These are phyloP conservation scores for Furcifer pardalis DNA, from an alignment of 2,797 vertebrate species.

Conservation along the genomic window DNA sequence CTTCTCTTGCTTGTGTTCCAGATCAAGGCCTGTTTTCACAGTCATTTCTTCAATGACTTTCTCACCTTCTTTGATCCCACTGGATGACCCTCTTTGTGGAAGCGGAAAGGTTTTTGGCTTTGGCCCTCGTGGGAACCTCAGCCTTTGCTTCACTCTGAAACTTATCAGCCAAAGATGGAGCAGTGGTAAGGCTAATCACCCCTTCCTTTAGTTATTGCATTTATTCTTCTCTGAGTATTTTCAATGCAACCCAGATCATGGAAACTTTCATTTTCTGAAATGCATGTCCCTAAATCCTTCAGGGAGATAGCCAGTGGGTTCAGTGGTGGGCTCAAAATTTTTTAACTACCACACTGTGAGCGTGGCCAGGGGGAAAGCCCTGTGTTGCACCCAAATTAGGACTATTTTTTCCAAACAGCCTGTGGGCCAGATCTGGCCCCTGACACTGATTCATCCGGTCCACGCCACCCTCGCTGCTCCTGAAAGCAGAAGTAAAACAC, in stretches of 20 bases:
- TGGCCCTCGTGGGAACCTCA: background rate
- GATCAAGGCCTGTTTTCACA: conserved; percentile 28
- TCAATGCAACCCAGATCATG: background rate
- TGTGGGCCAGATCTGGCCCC: too few species aligned
- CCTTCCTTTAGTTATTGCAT: background rate
- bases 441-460: too few species aligned
- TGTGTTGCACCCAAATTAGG: too few species aligned
- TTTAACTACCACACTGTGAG: too few species aligned
- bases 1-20: background rate
- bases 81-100: conserved; percentile 24
- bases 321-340: too few species aligned
- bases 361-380: too few species aligned
- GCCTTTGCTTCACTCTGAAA: conserved; percentile 10
- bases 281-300: too few species aligned
- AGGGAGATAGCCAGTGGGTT: too few species aligned
- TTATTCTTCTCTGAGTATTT: background rate
- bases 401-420: too few species aligned
- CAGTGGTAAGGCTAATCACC: background rate
- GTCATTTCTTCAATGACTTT: conserved; percentile 10
- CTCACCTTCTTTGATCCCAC: background rate
- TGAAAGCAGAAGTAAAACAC: too few species aligned
- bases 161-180: conserved; percentile 18
- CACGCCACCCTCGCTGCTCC: too few species aligned
- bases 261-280: too few species aligned
- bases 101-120: background rate